These are phyloP conservation scores for Caenorhabditis zanzibari DNA, from an alignment of 2,888 invertebrate genomes.

Conservation along the genomic window DNA sequence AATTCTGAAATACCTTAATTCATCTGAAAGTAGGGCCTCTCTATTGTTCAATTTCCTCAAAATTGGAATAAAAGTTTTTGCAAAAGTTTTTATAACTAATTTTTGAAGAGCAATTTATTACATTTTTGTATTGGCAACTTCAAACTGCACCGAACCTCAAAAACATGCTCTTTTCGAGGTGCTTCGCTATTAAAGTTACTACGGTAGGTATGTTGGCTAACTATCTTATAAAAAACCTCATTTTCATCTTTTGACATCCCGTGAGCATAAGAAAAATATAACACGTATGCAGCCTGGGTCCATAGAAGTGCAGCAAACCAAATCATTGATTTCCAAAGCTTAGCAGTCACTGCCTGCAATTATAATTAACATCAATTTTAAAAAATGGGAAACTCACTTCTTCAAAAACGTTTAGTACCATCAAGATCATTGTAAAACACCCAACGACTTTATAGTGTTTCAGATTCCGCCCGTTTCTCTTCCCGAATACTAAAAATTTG, in stretches of 20 bases:
- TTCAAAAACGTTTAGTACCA: background rate
- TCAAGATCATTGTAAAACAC: background rate
- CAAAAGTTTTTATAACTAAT: too few relatives aligned
- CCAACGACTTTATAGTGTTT: background rate
- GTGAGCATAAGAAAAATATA: background rate
- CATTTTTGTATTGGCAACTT: too few relatives aligned
- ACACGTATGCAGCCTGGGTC: background rate
- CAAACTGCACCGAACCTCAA: too few relatives aligned
- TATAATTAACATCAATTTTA: background rate
- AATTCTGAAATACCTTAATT: background rate
- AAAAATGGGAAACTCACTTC: background rate
- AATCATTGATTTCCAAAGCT: background rate
- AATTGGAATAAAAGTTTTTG: too few relatives aligned
- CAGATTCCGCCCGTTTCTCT: background rate
- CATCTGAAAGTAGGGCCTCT: too few relatives aligned
- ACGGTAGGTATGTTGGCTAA: too few relatives aligned
- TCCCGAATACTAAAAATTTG: conserved; percentile 4
- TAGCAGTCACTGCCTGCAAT: background rate
- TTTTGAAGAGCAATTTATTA: too few relatives aligned
- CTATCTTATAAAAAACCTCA: background rate
- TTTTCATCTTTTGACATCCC: background rate
- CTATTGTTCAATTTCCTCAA: too few relatives aligned
- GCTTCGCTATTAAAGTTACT: too few relatives aligned
- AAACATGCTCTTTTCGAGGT: too few relatives aligned
- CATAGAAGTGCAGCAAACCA: background rate